Evolutionary conservation across 2,113 vertebrate genomes (phyloP), one percentile per base, ranked within the genome.

Genomic region (Hystrix brachyura): DNA sequence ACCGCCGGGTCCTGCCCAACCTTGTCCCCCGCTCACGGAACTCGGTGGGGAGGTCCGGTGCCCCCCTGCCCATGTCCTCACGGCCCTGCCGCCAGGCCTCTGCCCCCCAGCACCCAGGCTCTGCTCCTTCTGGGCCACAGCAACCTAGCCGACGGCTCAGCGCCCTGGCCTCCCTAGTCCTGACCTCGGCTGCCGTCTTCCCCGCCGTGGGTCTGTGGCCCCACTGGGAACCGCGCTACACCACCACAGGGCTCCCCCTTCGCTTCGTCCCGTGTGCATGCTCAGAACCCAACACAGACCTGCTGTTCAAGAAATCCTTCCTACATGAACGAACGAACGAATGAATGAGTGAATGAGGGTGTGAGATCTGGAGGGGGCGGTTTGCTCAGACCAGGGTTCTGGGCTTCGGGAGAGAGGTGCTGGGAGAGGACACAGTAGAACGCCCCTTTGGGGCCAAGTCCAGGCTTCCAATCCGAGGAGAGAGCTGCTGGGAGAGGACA

Each of bases 1-100:
- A 0, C 32, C 4, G 65, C 1, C 9, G 15, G 19, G n/a, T 3
- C 19, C n/a, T 27, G 0, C 0, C 0, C 23, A 25, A 1, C 34
- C 43, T 6, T 1, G 15, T 3, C 9, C 21, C 67, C 69, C 34
- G 21, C 91, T 32, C 8, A 27, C 76, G 0, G 12, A 46, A 11
- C 8, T 12, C 38, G 19, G 34, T 15, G 0, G 10, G 32, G 38
- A 78, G 59, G 1, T 29, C n/a, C 15, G 9, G 4, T 25, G 0
- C 17, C 0, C 23, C 2, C 43, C 23, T 43, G 4, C 32, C 51
- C 60, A 0, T 0, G 0, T n/a, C 64, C 64, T 64, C 76, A 29
- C 19, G 1, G 80, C 43, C 57, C 46, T 10, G 13, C 86, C 74
- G 2, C 21, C 32, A 17, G 92, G 51, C 32, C 72, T 34, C 32